A percentile compares a stretch with the other conserved stretches of the same genome.
These are phyloP conservation scores for Thamnaconus septentrionalis DNA, from an alignment of 2,113 vertebrate genomes.

Conservation along the genomic window DNA sequence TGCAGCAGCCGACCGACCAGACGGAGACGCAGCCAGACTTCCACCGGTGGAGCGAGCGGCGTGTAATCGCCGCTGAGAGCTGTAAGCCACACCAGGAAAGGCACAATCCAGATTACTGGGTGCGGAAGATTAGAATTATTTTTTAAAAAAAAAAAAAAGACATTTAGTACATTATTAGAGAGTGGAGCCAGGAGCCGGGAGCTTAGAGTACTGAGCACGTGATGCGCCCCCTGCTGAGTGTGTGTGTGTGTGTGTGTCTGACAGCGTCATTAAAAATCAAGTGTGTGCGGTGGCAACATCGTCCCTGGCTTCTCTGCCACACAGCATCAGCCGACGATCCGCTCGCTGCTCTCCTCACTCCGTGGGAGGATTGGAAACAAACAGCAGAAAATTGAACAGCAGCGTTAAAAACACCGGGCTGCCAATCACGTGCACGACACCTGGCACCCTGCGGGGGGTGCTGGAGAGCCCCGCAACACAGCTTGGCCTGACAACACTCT, in stretches of 20 bases:
- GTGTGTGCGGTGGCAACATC: not conserved
- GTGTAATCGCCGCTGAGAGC: constrained; percentile 31
- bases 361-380: not conserved
- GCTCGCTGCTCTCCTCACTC: not conserved
- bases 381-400: no score
- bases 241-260: no score
- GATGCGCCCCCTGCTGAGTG: not conserved
- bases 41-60: constrained; percentile 19
- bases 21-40: constrained; percentile 54
- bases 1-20: constrained; percentile 12
- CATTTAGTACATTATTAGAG: constrained; percentile 16
- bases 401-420: no score
- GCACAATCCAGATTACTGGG: constrained; percentile 30
- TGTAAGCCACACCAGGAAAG: constrained; percentile 25
- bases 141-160: constrained; percentile 8
- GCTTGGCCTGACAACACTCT: no score
- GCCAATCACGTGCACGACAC: no score
- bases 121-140: constrained; percentile 1
- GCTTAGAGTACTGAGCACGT: constrained; percentile 1
- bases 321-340: not conserved
- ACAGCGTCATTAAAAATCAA: not conserved
- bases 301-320: not conserved
- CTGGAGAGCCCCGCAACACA: no score
- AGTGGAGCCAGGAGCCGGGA: not conserved
- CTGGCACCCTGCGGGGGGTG: no score